Evolutionary conservation across 2,888 invertebrate genomes (phyloP), one percentile per base, ranked within the genome.

Genomic region (Ophonus ardosiacus): DNA sequence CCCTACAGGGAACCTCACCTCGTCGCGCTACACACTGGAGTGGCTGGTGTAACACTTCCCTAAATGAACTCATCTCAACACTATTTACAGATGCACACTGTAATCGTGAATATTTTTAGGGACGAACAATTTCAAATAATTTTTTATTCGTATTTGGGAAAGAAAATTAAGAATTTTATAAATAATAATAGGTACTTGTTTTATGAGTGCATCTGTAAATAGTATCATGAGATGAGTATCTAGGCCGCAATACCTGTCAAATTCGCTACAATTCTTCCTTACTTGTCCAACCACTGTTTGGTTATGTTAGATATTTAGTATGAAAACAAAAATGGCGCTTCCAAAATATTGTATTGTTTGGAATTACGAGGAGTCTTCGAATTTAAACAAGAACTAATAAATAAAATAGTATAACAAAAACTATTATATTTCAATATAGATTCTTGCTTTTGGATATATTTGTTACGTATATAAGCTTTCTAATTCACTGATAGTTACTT

Each of bases 11-110:
- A 79, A 38, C 51, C 43, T 83, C 86, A 86, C 86, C n/a, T 85
- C 89, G 83, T 88, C 89, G 86, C 89, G 90, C 56, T 91, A 91
- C 87, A 91, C 91, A 38, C 89, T 91, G 83, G 91, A 91, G 88
- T 91, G 91, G 91, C 88, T 91, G 89, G 91, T 91, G 87, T 90
- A 63, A 63, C 63, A 51, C 13, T 51, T 51, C 43, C 43, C 43
- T 51, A 13, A 8, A 8, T 13, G 43, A 88, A 76, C 13, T 7
- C 78, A 57, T 10, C 51, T 15, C 15, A 4, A 10, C 13, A 51
- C 43, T 51, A 13, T 0, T 8, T 51, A 51, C 43, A 51, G 7
- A 51, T 51, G 43, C 43, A 31, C 31, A 6, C 31, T 31, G 31
- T 31, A 31, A 31, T 31, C 31, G 31, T 31, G 1, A 6, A 31